Evolutionary conservation across 2,113 vertebrate genomes (phyloP).

Genomic region (Podiceps cristatus): DNA sequence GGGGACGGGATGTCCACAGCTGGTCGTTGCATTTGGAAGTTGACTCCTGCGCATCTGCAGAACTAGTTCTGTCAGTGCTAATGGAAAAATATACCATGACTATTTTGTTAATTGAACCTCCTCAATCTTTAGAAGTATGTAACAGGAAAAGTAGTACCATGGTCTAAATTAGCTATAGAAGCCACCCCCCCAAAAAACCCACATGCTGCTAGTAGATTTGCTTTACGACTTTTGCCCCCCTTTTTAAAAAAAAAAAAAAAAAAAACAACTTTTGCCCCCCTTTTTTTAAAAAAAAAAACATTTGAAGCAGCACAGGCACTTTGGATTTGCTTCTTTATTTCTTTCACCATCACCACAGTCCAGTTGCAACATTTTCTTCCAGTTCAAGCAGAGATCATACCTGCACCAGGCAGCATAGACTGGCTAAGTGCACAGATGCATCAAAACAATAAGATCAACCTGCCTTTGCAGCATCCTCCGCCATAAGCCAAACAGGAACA

Average conservation of each 20-base stretch:
- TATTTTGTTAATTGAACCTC: background rate
- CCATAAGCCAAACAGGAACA: background rate
- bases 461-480: background rate
- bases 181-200: too few relatives aligned
- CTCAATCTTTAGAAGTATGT: background rate
- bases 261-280: too few relatives aligned
- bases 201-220: background rate
- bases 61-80: background rate
- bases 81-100: background rate
- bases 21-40: rapidly evolving
- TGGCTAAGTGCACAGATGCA: background rate
- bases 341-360: background rate
- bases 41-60: background rate
- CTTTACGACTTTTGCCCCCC: background rate
- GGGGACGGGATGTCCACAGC: rapidly evolving
- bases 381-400: background rate
- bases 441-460: background rate
- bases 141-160: background rate
- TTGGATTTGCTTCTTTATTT: background rate
- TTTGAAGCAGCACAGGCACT: background rate
- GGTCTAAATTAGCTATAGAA: background rate
- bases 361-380: background rate
- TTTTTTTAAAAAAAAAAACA: too few relatives aligned
- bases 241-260: too few relatives aligned
- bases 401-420: background rate